Conservation (phyloP, 2,888 invertebrate genomes). For the Peribatodes rhomboidaria region DNA sequence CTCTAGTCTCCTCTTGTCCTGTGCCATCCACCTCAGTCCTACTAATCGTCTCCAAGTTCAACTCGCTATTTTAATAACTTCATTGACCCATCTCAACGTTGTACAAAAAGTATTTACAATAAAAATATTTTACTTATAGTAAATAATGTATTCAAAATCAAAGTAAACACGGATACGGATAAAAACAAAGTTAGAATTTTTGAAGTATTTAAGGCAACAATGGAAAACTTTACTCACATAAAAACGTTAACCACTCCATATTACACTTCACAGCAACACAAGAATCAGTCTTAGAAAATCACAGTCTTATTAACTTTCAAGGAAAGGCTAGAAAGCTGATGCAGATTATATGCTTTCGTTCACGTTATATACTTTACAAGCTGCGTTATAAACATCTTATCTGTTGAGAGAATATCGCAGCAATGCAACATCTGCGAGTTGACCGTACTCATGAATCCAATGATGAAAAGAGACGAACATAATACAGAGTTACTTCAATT, state of each 20-base stretch:
- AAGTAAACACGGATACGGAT: background rate
- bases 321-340: slow-evolving; percentile 2
- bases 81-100: too few species aligned
- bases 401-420: slow-evolving; percentile 4
- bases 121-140: background rate
- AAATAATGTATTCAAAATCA: background rate
- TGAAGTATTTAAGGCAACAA: background rate
- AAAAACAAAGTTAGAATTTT: background rate
- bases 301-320: slow-evolving; percentile 4
- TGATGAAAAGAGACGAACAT: slow-evolving; percentile 5
- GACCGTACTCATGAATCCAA: slow-evolving; percentile 11
- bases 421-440: slow-evolving; percentile 24
- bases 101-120: background rate
- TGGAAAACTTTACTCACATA: slow-evolving; percentile 28
- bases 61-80: too few species aligned
- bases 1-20: too few species aligned
- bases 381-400: slow-evolving; percentile 7
- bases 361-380: background rate
- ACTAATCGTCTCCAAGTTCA: too few species aligned
- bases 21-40: too few species aligned
- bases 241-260: slow-evolving; percentile 26
- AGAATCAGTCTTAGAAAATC: slow-evolving; percentile 27
- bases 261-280: slow-evolving; percentile 10
- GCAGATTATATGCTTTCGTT: background rate
- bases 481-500: background rate